Evolutionary conservation across 2,888 invertebrate species (phyloP), one percentile per base, ranked within the genome.

Genomic region (Catocala fraxini): DNA sequence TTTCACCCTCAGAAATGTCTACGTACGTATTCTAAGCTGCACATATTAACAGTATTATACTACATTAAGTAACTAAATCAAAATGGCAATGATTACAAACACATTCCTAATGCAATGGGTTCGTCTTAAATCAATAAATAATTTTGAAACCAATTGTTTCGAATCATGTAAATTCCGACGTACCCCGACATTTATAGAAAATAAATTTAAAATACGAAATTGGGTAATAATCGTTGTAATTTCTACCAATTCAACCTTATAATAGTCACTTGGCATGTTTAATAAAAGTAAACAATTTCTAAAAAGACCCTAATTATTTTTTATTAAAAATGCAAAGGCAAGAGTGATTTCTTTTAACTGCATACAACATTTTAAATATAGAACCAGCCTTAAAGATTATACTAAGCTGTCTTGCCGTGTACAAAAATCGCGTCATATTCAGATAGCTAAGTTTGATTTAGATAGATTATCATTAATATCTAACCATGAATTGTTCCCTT

Each of bases 31-130:
- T 68, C 76, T 80, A 85, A 84, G 79, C 83, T 79, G 82, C 84
- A 82, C 75, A 77, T 77, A 73, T 81, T 65, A 79, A 72, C 71
- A 77, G 70, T 51, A 68, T 51, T 73, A 71, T 41, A 78, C 63
- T 77, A 79, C 15, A 61, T 82, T 85, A 88, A 84, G 82, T 86
- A 88, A 81, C 84, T 86, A 81, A 86, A 81, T 77, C 76, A 75
- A 89, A 89, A 90, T 90, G 91, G 89, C 91, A 90, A 91, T 90
- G 85, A 84, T 87, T 83, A 84, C 70, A 86, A 81, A 81, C 64
- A 69, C 48, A 65, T 77, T 74, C 73, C 47, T 62, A 57, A 65
- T 61, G 15, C 58, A 73, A 64, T 62, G 67, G 73, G 67, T 54
- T 65, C 25, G 45, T 41, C 62, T 60, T 65, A 56, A 70, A 63